Percentiles rank a stretch among this genome's conserved stretches.
Evolutionary conservation across 2,888 invertebrate genomes (phyloP).

Genomic region (Ochropleura leucogaster): DNA sequence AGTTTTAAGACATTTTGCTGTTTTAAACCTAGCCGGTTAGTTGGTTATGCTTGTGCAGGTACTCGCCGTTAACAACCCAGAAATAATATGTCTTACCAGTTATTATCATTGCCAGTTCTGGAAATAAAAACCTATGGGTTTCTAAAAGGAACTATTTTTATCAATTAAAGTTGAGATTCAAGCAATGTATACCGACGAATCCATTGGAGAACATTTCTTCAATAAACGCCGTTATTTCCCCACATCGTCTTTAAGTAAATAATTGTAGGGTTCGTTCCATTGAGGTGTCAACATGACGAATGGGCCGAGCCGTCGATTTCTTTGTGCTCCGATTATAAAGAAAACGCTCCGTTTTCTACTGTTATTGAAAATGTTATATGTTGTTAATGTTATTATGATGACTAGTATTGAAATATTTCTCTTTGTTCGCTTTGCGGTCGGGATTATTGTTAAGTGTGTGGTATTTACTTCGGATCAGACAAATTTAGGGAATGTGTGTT

Average conservation of each 20-base stretch:
- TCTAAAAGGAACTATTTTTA: not conserved
- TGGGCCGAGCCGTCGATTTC: slow-evolving; percentile 59
- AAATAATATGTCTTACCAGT: not conserved
- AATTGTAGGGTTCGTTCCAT: slow-evolving; percentile 71
- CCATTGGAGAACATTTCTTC: slow-evolving; percentile 25
- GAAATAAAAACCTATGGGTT: not conserved
- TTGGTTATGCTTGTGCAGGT: too few relatives aligned
- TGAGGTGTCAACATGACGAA: slow-evolving; percentile 81
- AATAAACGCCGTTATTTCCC: slow-evolving; percentile 44
- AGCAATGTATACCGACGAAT: slow-evolving; percentile 2
- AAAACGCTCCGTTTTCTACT: slow-evolving; percentile 54
- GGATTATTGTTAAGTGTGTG: slow-evolving; percentile 17
- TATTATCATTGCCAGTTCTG: not conserved
- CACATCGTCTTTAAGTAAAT: slow-evolving; percentile 72
- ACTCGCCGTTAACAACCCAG: too few relatives aligned
- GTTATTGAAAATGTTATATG: slow-evolving; percentile 59
- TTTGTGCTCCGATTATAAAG: slow-evolving; percentile 64
- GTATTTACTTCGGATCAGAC: not conserved
- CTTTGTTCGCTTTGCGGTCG: slow-evolving; percentile 46
- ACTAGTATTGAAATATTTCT: slow-evolving; percentile 55
- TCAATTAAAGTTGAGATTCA: slow-evolving; percentile 1
- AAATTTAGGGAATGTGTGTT: not conserved
- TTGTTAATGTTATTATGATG: slow-evolving; percentile 51
- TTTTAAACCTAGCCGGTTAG: too few relatives aligned
- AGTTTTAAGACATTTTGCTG: too few relatives aligned